These are phyloP conservation scores for Aphodius granarius DNA, from an alignment of 2,888 invertebrate species.

Conservation along the genomic window DNA sequence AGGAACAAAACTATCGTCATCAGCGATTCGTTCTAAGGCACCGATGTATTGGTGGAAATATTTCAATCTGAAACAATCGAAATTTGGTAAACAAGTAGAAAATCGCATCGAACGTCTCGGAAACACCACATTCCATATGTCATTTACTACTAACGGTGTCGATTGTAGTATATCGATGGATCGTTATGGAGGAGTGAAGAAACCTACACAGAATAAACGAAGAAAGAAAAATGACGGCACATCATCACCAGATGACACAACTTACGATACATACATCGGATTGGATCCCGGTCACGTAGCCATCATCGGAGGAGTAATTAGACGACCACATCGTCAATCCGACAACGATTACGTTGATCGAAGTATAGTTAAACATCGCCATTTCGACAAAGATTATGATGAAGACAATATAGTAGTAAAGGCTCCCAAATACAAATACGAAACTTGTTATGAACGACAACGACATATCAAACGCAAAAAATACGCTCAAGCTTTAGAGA, in stretches of 20 bases:
- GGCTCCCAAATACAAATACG: neutral
- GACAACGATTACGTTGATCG: neutral
- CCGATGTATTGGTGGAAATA: neutral
- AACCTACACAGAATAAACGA: too few relatives aligned
- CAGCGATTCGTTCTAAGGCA: neutral
- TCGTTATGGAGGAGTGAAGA: neutral
- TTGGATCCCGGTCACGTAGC: neutral
- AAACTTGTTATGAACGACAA: neutral
- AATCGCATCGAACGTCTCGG: neutral
- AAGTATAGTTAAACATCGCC: neutral
- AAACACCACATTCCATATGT: neutral
- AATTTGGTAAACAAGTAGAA: neutral
- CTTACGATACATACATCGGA: neutral
- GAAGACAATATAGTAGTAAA: neutral
- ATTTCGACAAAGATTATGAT: neutral
- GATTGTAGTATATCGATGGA: neutral
- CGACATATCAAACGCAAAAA: neutral
- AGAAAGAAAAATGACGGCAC: too few relatives aligned
- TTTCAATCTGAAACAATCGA: neutral
- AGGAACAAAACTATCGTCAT: neutral
- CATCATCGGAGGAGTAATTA: neutral
- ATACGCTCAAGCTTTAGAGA: neutral
- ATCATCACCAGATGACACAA: too few relatives aligned
- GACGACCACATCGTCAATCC: neutral
- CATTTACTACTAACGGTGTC: neutral